These are phyloP conservation scores for Drosophila littoralis DNA, from an alignment of 1,140 invertebrate species.

Conservation along the genomic window DNA sequence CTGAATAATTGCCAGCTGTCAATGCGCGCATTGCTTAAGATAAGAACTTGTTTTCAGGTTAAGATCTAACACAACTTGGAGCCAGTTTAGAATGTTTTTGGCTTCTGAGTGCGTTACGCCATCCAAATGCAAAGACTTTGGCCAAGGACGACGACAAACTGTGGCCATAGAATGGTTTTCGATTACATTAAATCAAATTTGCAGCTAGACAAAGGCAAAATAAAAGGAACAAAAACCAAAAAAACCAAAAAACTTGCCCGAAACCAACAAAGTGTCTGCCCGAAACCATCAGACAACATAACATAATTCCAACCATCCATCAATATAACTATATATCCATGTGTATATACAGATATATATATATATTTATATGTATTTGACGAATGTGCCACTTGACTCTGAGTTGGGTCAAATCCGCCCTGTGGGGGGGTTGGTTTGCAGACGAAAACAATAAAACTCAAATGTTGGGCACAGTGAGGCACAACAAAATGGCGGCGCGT, in stretches of 20 bases:
- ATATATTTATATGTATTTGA: background rate
- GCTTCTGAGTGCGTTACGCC: constrained; percentile 28
- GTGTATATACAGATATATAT: constrained; percentile 11
- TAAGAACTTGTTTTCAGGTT: constrained; percentile 27
- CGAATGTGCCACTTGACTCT: constrained; percentile 21
- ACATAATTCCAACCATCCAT: constrained; percentile 40
- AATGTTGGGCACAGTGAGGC: constrained; percentile 33
- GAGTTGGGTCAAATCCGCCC: constrained; percentile 3
- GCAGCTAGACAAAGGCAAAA: constrained; percentile 29
- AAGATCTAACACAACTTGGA: constrained; percentile 5
- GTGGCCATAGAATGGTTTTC: constrained; percentile 48
- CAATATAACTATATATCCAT: constrained; percentile 25
- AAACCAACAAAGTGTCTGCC: constrained; percentile 57
- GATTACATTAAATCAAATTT: constrained; percentile 71
- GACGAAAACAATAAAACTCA: constrained; percentile 67
- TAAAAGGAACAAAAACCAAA: constrained; percentile 4
- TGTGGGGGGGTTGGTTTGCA: background rate
- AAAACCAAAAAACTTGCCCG: constrained; percentile 24
- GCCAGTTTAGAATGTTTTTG: constrained; percentile 26
- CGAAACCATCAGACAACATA: constrained; percentile 19
- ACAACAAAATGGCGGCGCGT: constrained; percentile 65
- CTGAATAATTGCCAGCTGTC: constrained; percentile 4
- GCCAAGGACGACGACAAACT: constrained; percentile 33
- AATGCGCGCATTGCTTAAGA: background rate
- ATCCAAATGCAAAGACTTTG: constrained; percentile 36